A percentile compares a stretch with the other conserved stretches of the same genome.
phyloP scores from a whole-genome alignment of 2,797 vertebrate genomes.

The Syngnathus acus region DNA sequence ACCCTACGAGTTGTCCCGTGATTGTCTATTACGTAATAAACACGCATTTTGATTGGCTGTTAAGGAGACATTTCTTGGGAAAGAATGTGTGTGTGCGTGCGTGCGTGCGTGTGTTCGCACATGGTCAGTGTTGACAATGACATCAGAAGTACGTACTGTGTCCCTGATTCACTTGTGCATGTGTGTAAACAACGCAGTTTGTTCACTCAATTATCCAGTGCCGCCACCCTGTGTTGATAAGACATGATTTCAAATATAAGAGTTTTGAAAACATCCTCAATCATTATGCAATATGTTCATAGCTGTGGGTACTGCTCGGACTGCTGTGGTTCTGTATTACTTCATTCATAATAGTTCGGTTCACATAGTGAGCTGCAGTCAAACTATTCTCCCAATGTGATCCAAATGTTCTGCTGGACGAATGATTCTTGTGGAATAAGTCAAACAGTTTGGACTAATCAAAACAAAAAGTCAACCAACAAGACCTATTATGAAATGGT shows the following conservation, averaged over 20 bases:
- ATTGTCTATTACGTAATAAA: conserved; percentile 42
- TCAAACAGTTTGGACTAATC: neutral
- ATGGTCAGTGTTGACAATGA: conserved; percentile 35
- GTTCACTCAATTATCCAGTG: neutral
- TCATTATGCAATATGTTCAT: neutral
- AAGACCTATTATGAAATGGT: neutral
- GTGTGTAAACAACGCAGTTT: neutral
- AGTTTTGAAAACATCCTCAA: neutral
- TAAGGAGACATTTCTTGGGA: conserved; percentile 12
- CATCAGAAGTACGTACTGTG: conserved; percentile 14
- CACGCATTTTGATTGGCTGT: conserved; percentile 39
- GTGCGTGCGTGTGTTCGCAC: conserved; percentile 17
- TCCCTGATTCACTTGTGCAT: conserved; percentile 1
- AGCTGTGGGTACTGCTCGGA: too few relatives aligned
- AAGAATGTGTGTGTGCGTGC: conserved; percentile 12
- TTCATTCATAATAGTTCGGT: neutral
- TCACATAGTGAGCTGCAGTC: neutral
- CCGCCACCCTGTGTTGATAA: neutral
- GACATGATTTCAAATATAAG: neutral
- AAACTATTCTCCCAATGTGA: neutral
- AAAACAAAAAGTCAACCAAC: neutral
- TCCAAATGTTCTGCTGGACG: neutral
- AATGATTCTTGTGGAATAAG: too few relatives aligned
- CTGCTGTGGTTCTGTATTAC: neutral
- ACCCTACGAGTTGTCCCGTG: conserved; percentile 18